phyloP scores from a whole-genome alignment of 1,140 invertebrate genomes.

The Drosophila serrata region DNA sequence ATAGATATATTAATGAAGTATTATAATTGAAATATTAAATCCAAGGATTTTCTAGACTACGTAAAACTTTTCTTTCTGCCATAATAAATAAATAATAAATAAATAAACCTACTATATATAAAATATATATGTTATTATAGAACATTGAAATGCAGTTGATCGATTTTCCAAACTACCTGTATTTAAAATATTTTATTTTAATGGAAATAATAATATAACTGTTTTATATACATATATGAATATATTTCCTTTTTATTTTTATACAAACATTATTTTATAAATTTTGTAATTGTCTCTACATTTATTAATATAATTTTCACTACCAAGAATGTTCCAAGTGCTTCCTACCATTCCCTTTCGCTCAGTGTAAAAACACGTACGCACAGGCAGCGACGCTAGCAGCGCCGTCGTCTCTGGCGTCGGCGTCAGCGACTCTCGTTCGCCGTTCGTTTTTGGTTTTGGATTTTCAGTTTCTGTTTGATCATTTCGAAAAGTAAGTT shows the following conservation, averaged over 20 bases:
- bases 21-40: too few species aligned
- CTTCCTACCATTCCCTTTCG: not conserved
- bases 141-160: too few species aligned
- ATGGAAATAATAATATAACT: not conserved
- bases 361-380: slow-evolving; percentile 20
- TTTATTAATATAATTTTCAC: not conserved
- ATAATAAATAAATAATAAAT: too few species aligned
- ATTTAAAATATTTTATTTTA: not conserved
- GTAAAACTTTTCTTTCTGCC: not conserved
- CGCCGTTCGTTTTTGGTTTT: slow-evolving; percentile 56
- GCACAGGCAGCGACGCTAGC: slow-evolving; percentile 32
- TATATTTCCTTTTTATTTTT: too few species aligned
- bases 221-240: too few species aligned
- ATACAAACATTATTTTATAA: not conserved
- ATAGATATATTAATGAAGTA: too few species aligned
- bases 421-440: slow-evolving; percentile 40
- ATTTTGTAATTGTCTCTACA: not conserved
- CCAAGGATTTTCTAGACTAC: not conserved
- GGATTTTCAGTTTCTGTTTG: slow-evolving; percentile 58
- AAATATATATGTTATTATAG: too few species aligned
- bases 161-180: too few species aligned
- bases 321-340: not conserved
- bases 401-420: slow-evolving; percentile 20
- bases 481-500: slow-evolving; percentile 81
- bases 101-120: too few species aligned